Conservation (phyloP, 2,888 invertebrate species). For the Scrobipalpa atriplicella region DNA sequence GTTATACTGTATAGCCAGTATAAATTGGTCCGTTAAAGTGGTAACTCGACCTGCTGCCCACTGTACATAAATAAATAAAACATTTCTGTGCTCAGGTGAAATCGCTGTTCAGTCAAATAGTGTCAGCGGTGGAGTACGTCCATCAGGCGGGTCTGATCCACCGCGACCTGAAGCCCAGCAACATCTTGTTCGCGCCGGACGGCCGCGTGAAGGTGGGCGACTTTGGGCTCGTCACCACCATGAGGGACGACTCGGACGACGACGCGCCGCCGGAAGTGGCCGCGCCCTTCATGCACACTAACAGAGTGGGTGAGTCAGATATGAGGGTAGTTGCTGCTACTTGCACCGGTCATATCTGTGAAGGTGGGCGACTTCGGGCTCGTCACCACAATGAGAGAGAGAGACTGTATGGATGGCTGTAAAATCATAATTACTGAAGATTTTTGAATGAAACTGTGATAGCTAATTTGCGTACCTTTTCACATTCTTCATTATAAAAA, state of each 20-base stretch:
- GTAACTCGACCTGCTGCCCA: neutral
- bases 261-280: conserved; percentile 55
- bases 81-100: conserved; percentile 59
- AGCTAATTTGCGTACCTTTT: no score
- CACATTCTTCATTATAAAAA: no score
- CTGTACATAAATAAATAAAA: neutral
- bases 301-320: conserved; percentile 84
- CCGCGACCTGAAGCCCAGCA: conserved; percentile 94
- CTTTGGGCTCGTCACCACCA: conserved; percentile 98
- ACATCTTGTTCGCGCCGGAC: conserved; percentile 93
- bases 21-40: no score
- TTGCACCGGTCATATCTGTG: no score
- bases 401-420: no score
- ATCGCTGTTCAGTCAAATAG: conserved; percentile 93
- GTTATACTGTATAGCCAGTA: no score
- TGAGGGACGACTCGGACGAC: conserved; percentile 72
- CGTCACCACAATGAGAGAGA: no score
- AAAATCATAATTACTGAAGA: no score
- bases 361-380: no score
- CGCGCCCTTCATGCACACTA: conserved; percentile 79
- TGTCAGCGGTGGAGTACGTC: conserved; percentile 97
- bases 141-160: conserved; percentile 97
- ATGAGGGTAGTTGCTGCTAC: no score
- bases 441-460: no score
- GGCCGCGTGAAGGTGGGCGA: conserved; percentile 97